Percentiles rank a stretch among this genome's conserved stretches.
Evolutionary conservation across 2,797 vertebrate species (phyloP).

Genomic region (Urocyon cinereoargenteus): DNA sequence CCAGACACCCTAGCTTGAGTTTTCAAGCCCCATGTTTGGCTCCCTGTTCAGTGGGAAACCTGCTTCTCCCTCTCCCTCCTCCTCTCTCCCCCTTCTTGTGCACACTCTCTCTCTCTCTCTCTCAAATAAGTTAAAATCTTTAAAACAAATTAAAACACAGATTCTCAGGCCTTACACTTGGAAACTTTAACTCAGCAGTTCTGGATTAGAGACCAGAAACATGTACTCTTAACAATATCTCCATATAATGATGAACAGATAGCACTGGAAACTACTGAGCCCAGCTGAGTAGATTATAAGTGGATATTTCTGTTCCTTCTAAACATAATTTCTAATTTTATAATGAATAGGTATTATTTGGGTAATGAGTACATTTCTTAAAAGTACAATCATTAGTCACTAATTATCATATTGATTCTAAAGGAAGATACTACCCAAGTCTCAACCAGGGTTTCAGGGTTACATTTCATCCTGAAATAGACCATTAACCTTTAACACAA

Average conservation of each 20-base stretch:
- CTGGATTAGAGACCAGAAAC: neutral
- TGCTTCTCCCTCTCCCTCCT: neutral
- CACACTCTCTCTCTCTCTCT: neutral
- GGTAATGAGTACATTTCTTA: neutral
- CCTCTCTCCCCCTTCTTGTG: neutral
- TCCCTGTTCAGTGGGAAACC: neutral
- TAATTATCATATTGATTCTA: neutral
- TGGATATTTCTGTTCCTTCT: neutral
- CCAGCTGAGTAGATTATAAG: neutral
- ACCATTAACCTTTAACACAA: neutral
- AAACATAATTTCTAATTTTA: neutral
- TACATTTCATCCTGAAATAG: neutral
- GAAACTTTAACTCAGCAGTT: slow-evolving; percentile 24
- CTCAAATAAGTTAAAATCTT: neutral
- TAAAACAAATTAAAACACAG: neutral
- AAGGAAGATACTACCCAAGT: neutral
- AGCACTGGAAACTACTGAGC: neutral
- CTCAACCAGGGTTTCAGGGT: neutral
- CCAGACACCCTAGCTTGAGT: neutral
- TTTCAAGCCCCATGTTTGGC: neutral
- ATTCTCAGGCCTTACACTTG: neutral
- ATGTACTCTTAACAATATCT: neutral
- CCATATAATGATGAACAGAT: neutral
- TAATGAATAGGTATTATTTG: neutral
- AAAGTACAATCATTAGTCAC: neutral